Conservation (phyloP, 1,140 invertebrate species). For the Phymastichus coffea region DNA sequence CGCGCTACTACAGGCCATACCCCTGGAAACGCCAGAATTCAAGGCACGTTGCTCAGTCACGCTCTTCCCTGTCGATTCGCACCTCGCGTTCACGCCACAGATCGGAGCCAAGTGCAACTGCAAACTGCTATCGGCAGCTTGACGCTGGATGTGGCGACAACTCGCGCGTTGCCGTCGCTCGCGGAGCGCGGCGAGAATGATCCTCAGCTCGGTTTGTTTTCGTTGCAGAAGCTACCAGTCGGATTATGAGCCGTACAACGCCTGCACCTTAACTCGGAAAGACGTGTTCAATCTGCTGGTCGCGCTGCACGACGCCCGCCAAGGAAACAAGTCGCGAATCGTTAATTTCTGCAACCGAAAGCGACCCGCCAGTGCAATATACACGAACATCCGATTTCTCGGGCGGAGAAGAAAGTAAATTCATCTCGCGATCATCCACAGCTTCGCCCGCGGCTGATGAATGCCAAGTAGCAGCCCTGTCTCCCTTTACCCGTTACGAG, state of each 20-base stretch:
- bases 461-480: too few species aligned
- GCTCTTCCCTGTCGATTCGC: neutral
- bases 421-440: too few species aligned
- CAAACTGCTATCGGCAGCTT: too few species aligned
- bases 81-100: neutral
- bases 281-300: conserved; percentile 63
- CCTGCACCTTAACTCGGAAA: conserved; percentile 61
- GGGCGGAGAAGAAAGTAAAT: conserved; percentile 45
- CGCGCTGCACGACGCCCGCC: conserved; percentile 61
- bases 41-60: conserved; percentile 16
- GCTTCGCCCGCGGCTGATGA: too few species aligned
- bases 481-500: too few species aligned
- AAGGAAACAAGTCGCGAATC: conserved; percentile 57
- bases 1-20: conserved; percentile 62
- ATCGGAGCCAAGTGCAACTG: too few species aligned
- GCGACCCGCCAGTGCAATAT: conserved; percentile 60
- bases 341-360: conserved; percentile 65
- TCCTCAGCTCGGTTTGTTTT: neutral
- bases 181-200: too few species aligned
- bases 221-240: conserved; percentile 37
- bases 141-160: too few species aligned
- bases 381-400: conserved; percentile 66
- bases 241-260: conserved; percentile 58
- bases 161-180: too few species aligned
- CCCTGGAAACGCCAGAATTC: conserved; percentile 63